Base-by-base conservation (phyloP, 2,888 invertebrate genomes). In the Bembecia ichneumoniformis region DNA sequence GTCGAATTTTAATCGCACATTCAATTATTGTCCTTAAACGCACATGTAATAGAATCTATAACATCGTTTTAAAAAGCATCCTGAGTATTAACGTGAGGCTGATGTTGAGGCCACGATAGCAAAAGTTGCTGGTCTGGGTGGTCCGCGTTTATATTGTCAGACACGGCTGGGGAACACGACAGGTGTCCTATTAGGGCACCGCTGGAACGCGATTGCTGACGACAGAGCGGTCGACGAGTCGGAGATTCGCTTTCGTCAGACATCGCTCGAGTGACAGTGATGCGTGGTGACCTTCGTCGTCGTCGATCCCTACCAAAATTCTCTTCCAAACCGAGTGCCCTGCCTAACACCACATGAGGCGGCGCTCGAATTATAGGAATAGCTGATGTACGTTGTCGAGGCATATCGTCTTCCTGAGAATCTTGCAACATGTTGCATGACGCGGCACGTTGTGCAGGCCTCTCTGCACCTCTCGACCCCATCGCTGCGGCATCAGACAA, bases 371-470 rank as follows among this genome's bases (percentile, higher is more conserved):
- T 77, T 35, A 87, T 58, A 3, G 88, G 87, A 56, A 87, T 83
- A n/a, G 87, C 88, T 2, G 75, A 82, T 11, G 70, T 70, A 14
- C 88, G 71, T 7, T 71, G 62, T 35, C 78, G 74, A 9, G 68
- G 62, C 35, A 55, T 48, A 1, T 87, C 86, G 35, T 87, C 89
- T 17, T 86, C 79, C 55, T 84, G 86, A 3, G 91, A 88, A 47
- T 92, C 90, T 68, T 91, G 90, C 4, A 93, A 74, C 60, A 92
- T 91, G 63, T 91, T 92, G 62, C 91, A 92, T n/a, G 92, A 92
- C 1, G 91, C 88, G 0, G 91, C 90, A 51, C 92, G 90, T 47
- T 89, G 87, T 11, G 91, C 88, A 1, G 83, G 82, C 48, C 87
- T 71, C 52, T 83, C 83, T 0, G 82, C 67, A 0, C 76, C 77